Base-by-base conservation (phyloP, 1,140 invertebrate genomes). In the Batillaria attramentaria region DNA sequence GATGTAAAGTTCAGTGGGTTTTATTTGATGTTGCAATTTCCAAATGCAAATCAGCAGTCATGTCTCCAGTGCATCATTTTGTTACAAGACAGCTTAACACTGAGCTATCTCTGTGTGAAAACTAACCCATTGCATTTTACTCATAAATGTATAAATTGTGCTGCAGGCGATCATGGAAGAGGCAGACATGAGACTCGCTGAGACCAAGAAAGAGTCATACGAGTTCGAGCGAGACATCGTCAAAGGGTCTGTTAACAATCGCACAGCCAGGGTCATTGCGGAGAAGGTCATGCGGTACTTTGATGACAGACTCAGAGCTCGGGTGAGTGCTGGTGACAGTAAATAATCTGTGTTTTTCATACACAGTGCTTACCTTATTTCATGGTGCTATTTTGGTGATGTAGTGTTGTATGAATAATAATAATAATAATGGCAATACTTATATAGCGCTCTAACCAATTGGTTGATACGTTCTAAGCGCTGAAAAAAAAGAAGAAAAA, bases 191-290 rank as follows among this genome's bases (percentile, higher is more conserved):
- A 72, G 89, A 78, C 77, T 91, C 57, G 80, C 87, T 57, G 91
- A 91, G 79, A 90, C 88, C 16, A 91, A 91, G 76, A 91, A 91
- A 74, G 86, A 88, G 69, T 84, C 80, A 2, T 90, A 91, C 82
- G 91, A 91, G 84, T 91, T 91, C 88, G 89, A 91, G 37, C 85
- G 91, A 79, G 90, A 91, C 78, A 89, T 91, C 54, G 77, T 90
- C 35, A 91, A 89, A 82, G 90, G 89, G 60, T 85, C 89, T 16
- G 80, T 88, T 5, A 90, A 90, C 76, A 81, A 81, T 13, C 76
- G 85, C 65, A 90, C 87, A 50, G 79, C 81, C 13, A 91, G 90
- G 86, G 87, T 90, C 46, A 86, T 89, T 28, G 88, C 90, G 69
- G 91, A 91, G 78, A 90, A 90, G 83, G 86, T 91, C 70, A 81